A percentile compares a stretch with the other conserved stretches of the same genome.
These are phyloP conservation scores for Clarias platycephalus DNA, from an alignment of 2,797 vertebrate genomes.

Conservation along the genomic window DNA sequence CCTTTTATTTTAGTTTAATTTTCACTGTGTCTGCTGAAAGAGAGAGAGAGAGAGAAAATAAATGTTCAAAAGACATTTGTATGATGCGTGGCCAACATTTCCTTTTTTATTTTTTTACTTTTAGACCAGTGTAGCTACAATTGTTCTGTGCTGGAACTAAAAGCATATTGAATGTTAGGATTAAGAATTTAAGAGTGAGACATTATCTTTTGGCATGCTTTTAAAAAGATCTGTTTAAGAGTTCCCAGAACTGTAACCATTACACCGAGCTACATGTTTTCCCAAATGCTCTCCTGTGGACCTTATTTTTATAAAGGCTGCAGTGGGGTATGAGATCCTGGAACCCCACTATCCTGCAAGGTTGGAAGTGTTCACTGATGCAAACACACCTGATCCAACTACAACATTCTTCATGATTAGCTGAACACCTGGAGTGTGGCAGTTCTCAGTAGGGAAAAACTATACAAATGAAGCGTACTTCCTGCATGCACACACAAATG, in stretches of 20 bases:
- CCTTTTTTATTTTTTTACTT: no score
- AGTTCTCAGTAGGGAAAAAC: background rate
- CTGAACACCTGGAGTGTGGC: background rate
- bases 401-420: constrained; percentile 14
- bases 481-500: background rate
- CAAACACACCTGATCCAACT: constrained; percentile 13
- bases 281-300: background rate
- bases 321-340: background rate
- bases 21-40: no score
- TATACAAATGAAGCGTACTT: background rate
- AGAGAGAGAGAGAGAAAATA: no score
- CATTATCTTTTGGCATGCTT: background rate
- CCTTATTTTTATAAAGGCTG: background rate
- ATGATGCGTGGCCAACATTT: no score
- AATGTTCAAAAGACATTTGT: no score
- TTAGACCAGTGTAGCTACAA: background rate
- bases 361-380: background rate
- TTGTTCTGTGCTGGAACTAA: no score
- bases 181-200: background rate
- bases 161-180: background rate
- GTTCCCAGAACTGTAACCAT: background rate
- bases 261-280: background rate
- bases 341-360: background rate
- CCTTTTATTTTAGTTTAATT: no score
- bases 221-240: no score